Percentiles rank a stretch among this genome's conserved stretches.
Conservation (phyloP, 1,140 invertebrate species). For the Nomia melanderi region DNA sequence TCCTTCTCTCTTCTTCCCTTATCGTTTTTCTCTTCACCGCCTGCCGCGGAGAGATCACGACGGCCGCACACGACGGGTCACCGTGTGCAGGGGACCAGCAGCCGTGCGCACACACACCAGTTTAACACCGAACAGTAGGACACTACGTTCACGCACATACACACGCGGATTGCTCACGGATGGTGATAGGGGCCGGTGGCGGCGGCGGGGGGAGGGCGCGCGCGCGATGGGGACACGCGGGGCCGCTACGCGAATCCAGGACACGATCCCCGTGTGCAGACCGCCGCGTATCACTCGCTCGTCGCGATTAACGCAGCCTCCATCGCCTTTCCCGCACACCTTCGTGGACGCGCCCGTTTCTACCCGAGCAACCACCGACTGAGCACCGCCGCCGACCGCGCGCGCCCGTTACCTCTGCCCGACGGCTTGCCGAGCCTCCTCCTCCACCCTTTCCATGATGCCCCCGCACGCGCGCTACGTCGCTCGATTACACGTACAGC, state of each 20-base stretch:
- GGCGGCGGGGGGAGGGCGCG: neutral
- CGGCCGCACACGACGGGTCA: too few relatives aligned
- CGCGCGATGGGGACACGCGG: conserved; percentile 13
- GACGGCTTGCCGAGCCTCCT: neutral
- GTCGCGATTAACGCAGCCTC: conserved; percentile 48
- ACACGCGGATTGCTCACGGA: conserved; percentile 12
- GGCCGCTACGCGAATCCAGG: conserved; percentile 42
- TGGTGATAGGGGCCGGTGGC: neutral
- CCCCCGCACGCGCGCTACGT: conserved; percentile 38
- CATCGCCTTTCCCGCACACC: conserved; percentile 46
- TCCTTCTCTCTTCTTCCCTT: neutral
- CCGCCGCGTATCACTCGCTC: conserved; percentile 57
- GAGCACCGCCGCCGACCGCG: conserved; percentile 53
- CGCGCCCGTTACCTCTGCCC: conserved; percentile 31
- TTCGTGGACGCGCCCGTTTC: conserved; percentile 54
- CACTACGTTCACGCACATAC: conserved; percentile 5
- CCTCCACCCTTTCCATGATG: neutral
- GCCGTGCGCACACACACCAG: neutral
- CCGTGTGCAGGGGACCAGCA: too few relatives aligned
- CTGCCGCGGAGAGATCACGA: neutral
- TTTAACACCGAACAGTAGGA: neutral
- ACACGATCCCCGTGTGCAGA: conserved; percentile 45
- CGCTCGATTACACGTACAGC: conserved; percentile 41
- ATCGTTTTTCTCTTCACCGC: neutral
- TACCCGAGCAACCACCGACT: conserved; percentile 59